Percentiles rank a stretch among this genome's conserved stretches.
These are phyloP conservation scores for Peromyscus leucopus DNA, from an alignment of 2,113 vertebrate species.

Conservation along the genomic window DNA sequence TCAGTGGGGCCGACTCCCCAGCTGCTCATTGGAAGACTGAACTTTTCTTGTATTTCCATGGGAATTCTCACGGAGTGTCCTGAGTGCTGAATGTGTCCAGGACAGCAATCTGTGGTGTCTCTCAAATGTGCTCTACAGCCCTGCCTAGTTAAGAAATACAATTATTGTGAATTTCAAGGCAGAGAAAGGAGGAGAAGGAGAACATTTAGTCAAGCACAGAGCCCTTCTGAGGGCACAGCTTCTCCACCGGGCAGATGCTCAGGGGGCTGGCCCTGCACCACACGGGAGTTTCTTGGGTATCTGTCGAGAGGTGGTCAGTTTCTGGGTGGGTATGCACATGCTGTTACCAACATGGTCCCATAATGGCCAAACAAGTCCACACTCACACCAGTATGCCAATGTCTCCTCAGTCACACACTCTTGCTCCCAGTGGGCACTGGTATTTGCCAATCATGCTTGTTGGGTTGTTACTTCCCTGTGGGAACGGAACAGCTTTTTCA, in stretches of 20 bases:
- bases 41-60: not conserved
- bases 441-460: not conserved
- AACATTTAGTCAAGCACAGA: not conserved
- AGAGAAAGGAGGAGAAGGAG: not conserved
- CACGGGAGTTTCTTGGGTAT: not conserved
- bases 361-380: not conserved
- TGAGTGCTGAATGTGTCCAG: too few relatives aligned
- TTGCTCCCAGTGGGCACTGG: not conserved
- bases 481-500: not conserved
- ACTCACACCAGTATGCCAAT: not conserved
- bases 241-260: not conserved
- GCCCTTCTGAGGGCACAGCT: not conserved
- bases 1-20: fast-evolving
- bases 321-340: not conserved
- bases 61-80: not conserved
- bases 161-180: not conserved
- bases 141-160: not conserved
- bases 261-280: not conserved
- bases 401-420: not conserved
- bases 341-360: not conserved
- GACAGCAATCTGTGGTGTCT: not conserved
- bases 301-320: not conserved
- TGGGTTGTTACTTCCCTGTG: not conserved
- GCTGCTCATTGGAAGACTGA: not conserved
- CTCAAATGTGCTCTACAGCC: not conserved